A percentile compares a stretch with the other conserved stretches of the same genome.
phyloP scores from a whole-genome alignment of 2,888 invertebrate genomes.

The Zootermopsis nevadensis region DNA sequence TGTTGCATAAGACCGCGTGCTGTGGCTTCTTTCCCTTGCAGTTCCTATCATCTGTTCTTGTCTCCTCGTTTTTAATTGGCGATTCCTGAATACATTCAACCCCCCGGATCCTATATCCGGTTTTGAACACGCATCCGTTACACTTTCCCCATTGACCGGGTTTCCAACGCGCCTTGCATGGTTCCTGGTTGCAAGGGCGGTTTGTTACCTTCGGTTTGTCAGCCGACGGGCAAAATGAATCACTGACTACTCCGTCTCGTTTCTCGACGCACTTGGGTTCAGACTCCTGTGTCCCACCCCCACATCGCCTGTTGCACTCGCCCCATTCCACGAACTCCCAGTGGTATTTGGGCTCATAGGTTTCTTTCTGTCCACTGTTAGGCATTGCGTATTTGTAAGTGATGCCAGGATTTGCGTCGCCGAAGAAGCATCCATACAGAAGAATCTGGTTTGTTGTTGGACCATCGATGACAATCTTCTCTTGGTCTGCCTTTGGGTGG shows the following conservation, averaged over 20 bases:
- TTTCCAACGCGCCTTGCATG: constrained; percentile 61
- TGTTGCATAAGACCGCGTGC: not conserved
- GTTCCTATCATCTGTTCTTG: constrained; percentile 50
- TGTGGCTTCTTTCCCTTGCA: not conserved
- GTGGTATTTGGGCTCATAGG: constrained; percentile 68
- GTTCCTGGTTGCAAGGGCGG: constrained; percentile 65
- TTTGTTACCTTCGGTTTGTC: constrained; percentile 62
- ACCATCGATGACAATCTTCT: constrained; percentile 71
- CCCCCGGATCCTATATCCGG: constrained; percentile 63
- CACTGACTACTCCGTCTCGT: constrained; percentile 72
- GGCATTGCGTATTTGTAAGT: constrained; percentile 61
- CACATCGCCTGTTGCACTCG: constrained; percentile 81
- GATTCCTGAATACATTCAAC: constrained; percentile 66
- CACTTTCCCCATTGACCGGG: constrained; percentile 72
- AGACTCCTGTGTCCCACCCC: constrained; percentile 74
- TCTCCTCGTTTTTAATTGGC: constrained; percentile 64
- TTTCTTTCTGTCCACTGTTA: constrained; percentile 68
- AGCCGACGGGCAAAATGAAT: constrained; percentile 65
- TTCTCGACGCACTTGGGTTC: constrained; percentile 71
- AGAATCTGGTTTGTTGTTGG: constrained; percentile 71
- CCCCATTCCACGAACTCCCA: constrained; percentile 88
- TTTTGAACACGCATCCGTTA: constrained; percentile 45
- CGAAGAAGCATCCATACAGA: constrained; percentile 67
- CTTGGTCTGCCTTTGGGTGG: constrained; percentile 66
- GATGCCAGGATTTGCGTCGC: not conserved